Percentiles rank a stretch among this genome's conserved stretches.
Conservation (phyloP, 2,113 vertebrate genomes). For the Pachyramphus minor region DNA sequence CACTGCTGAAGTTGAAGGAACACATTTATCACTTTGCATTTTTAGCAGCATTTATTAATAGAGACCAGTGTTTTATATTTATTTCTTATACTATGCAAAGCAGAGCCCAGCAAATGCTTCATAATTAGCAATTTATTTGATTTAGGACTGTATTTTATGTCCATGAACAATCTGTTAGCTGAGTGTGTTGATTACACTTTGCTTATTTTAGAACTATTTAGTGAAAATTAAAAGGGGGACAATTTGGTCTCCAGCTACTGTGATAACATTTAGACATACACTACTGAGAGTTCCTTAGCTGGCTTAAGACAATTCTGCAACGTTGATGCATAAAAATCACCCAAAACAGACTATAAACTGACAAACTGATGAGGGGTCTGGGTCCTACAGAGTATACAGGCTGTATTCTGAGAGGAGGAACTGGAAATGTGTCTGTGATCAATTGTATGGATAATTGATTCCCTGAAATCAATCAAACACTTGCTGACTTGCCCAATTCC, state of each 20-base stretch:
- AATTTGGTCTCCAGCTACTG: background rate
- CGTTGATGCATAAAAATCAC: background rate
- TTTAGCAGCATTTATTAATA: background rate
- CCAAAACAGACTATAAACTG: background rate
- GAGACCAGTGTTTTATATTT: background rate
- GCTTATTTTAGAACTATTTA: slow-evolving; percentile 1
- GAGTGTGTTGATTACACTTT: background rate
- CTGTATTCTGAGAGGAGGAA: background rate
- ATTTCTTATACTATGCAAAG: background rate
- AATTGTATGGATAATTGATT: slow-evolving; percentile 1
- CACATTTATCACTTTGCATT: background rate
- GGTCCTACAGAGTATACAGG: background rate
- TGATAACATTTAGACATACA: background rate
- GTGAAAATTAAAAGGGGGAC: background rate
- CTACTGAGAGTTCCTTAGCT: background rate
- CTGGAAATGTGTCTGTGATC: background rate
- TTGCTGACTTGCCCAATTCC: background rate
- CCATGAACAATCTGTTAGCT: background rate
- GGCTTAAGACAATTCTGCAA: background rate
- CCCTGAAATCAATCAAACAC: background rate
- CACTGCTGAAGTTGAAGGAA: background rate
- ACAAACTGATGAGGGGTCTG: background rate
- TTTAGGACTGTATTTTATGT: slow-evolving; percentile 3
- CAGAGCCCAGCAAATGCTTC: background rate
- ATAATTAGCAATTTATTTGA: background rate